Base-by-base conservation (phyloP, 2,797 vertebrate genomes). In the Neoniphon sammara region DNA sequence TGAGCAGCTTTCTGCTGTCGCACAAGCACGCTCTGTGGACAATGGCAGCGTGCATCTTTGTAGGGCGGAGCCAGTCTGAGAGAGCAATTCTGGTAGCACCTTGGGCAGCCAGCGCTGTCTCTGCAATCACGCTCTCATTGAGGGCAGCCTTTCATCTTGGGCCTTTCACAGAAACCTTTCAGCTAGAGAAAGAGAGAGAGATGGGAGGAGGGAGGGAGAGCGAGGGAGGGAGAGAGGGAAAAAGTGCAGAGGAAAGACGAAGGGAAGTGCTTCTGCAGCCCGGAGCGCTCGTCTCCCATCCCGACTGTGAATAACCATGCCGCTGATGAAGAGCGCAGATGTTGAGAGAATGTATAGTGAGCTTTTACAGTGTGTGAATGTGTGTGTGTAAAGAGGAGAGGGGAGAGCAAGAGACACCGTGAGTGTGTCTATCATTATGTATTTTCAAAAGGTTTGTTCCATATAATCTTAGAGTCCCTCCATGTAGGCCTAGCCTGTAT, bases 201-300 rank as follows among this genome's bases (percentile, higher is more conserved):
- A 86, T 75, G 82, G 84, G 80, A 77, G 66, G 82, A 64, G 73
- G 54, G 30, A 25, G 55, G 47, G 68, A 34, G 56, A 39, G 53
- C 7, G 25, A 55, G 44, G 31, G n/a, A 53, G 18, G 8, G 17
- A 30, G 59, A 56, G 56, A 46, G 68, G 46, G 66, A 63, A 62
- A 67, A 47, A 77, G 73, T 66, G 72, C 34, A 10, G 64, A 70
- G 76, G 71, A 80, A 81, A 78, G 59, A 55, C 69, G 70, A 80
- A 77, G 80, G 74, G 82, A 89, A 93, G 92, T 93, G 92, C 91
- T 90, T 89, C 78, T 86, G 80, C 85, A 73, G 90, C 92, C 93
- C 71, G 39, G 46, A 91, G 94, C 90, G 47, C 85, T 82, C 83
- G 27, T 83, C 78, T 86, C 83, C 70, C 44, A 70, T 87, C 80